Evolutionary conservation across 2,113 vertebrate genomes (phyloP), one percentile per base, ranked within the genome.

Genomic region (Chitala chitala): DNA sequence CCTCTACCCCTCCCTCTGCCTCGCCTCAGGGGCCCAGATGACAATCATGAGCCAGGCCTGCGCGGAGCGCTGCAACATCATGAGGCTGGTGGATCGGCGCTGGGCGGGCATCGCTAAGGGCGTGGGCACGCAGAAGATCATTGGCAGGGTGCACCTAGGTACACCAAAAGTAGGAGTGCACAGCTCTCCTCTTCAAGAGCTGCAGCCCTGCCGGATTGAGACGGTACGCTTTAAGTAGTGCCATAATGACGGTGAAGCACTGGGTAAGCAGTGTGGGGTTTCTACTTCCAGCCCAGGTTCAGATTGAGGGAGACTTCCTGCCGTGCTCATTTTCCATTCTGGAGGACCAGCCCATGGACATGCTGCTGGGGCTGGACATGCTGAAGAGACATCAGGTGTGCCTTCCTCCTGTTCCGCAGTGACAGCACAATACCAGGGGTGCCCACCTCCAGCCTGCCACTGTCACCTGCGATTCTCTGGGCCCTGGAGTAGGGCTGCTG

Each of bases 11-110:
- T 38, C 0, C 42, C 15, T 42, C 22, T 73, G 17, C 55, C 17
- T 61, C 1, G 48, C 76, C 77, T 38, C 76, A 99, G 96, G 97
- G 81, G 96, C 96, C 77, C 97, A 99, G 86, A 99, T 99, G 97
- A 99, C 97, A 64, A 99, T 99, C 76, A 99, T 99, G 97, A 99
- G 96, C 85, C 96, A 99, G 76, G 94, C 97, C 0, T 98, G 96
- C 80, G 97, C 96, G 5, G 96, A 99, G 74, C 92, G 97, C 75
- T 99, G 97, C 79, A 98, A 99, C 81, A 99, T 99, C 66, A 99
- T 99, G 96, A 90, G 97, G 61, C 89, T 99, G 82, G 97, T 98
- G 76, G 97, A 99, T 81, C 92, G 96, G 33, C 93, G 97, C 22
- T 99, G 97, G 97, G 95, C 97, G 0, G 97, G 96, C 54, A 98